Percentiles rank a stretch among this genome's conserved stretches.
These are phyloP conservation scores for Bathybates hornii DNA, from an alignment of 2,113 vertebrate genomes.

Conservation along the genomic window DNA sequence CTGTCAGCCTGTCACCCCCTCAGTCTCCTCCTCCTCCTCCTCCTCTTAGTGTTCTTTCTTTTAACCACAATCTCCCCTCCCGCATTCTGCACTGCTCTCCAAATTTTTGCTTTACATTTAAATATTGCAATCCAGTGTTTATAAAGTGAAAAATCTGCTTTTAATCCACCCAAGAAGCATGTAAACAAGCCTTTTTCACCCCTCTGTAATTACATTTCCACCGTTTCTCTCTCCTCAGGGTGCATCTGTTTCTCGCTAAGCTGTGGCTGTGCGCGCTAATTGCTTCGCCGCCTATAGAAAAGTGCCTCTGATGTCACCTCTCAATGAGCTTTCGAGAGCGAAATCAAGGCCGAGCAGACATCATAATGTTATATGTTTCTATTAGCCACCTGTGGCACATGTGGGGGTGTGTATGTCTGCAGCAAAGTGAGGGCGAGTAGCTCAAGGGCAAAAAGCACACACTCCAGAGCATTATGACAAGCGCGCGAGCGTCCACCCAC, in stretches of 20 bases:
- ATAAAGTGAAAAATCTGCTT: background rate
- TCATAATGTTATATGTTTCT: background rate
- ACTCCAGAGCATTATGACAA: background rate
- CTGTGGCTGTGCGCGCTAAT: constrained; percentile 11
- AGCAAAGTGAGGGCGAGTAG: background rate
- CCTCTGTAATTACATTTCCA: background rate
- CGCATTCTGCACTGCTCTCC: background rate
- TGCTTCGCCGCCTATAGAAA: background rate
- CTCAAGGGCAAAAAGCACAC: constrained; percentile 6
- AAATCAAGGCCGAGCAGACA: background rate
- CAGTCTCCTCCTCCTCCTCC: background rate
- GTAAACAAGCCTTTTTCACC: background rate
- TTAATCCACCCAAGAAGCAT: background rate
- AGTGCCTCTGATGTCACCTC: background rate
- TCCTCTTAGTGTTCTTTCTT: background rate
- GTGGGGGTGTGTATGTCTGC: background rate
- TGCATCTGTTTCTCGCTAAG: constrained; percentile 1
- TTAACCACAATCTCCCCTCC: background rate
- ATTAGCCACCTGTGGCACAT: constrained; percentile 16
- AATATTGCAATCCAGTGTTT: background rate
- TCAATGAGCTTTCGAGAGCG: background rate
- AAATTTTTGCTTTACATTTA: background rate
- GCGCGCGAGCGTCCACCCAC: background rate
- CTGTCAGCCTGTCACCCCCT: background rate
- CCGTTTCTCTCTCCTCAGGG: background rate